Evolutionary conservation across 2,113 vertebrate species (phyloP), one percentile per base, ranked within the genome.

Genomic region (Megaptera novaeangliae): DNA sequence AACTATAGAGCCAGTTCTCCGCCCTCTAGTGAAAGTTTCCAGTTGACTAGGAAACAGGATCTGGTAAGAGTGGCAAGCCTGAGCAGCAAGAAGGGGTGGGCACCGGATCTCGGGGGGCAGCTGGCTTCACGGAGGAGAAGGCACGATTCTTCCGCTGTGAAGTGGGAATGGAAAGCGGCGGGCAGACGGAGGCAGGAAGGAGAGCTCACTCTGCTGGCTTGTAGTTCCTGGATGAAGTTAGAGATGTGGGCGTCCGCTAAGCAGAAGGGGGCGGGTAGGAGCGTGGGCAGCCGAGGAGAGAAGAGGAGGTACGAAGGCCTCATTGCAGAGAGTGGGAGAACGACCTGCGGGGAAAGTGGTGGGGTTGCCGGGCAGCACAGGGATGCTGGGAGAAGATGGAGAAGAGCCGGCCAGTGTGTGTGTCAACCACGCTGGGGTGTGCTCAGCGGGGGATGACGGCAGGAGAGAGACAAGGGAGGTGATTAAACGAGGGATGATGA

Each of bases 311-410:
- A 11, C 5, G 12, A 41, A 66, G 68, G 12, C 3, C 0, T 27
- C 44, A 15, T 3, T 8, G 34, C 52, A 2, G 82, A 81, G 39
- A 27, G 44, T 0, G 13, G 44, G 95, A 14, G n/a, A 21, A 41
- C 39, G 1, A 39, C n/a, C 72, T 9, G 2, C 1, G 4, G 17
- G 44, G 13, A 15, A 12, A 61, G 49, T 0, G 4, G 44, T 0
- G 64, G 44, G 15, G 11, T 14, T 5, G 86, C 57, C 23, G 0
- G 81, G 63, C 72, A 27, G 81, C 25, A 36, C 4, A 4, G 5
- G 15, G 25, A 41, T 1, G 15, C 8, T 6, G 8, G 4, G 34
- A 25, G 69, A 41, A 46, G 20, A 57, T 57, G 63, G 6, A 68
- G 44, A 36, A 49, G 14, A 23, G 36, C 20, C 2, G 7, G 44